Evolutionary conservation across 2,888 invertebrate genomes (phyloP).

Genomic region (Tachina lurida): DNA sequence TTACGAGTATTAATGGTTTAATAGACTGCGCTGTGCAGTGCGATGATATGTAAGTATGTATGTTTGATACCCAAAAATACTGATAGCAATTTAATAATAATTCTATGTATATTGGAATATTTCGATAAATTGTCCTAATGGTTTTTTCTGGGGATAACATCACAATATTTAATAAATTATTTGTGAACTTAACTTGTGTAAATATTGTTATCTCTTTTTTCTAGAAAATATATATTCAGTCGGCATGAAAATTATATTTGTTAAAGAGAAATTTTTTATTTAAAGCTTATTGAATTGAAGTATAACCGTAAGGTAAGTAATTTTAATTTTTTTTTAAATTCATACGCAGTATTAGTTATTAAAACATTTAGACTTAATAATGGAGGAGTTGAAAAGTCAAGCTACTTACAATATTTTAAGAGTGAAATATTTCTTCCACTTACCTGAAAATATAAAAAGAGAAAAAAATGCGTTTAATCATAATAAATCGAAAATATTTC

Average conservation of each 20-base stretch:
- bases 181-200: not conserved
- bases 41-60: no score
- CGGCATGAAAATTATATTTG: not conserved
- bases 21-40: conserved; percentile 8
- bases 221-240: not conserved
- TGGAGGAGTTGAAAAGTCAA: not conserved
- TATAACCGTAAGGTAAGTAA: not conserved
- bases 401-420: not conserved
- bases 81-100: conserved; percentile 25
- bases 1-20: conserved; percentile 63
- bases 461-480: not conserved
- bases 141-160: not conserved
- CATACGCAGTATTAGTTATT: not conserved
- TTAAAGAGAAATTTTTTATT: not conserved
- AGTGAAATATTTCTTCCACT: not conserved
- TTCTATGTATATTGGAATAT: conserved; percentile 27
- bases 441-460: not conserved
- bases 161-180: conserved; percentile 25
- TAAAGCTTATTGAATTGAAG: not conserved
- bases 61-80: conserved; percentile 28
- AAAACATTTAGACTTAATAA: not conserved
- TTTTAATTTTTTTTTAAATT: conserved; percentile 12
- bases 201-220: not conserved
- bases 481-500: not conserved
- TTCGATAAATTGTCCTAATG: conserved; percentile 43